Conservation (phyloP, 2,888 invertebrate species). For the Drosophila ezoana region DNA sequence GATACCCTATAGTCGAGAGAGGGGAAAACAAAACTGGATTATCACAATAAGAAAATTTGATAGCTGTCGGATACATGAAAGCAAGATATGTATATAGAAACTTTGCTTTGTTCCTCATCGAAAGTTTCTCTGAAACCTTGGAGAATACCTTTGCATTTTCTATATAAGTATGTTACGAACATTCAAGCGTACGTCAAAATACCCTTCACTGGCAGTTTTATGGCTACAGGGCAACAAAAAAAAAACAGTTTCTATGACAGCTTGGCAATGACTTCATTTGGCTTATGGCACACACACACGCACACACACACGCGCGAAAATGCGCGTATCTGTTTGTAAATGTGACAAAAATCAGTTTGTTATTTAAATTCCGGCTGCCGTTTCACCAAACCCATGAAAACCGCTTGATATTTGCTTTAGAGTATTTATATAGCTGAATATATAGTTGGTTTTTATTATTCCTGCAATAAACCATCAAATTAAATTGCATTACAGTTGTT, state of each 20-base stretch:
- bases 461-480: conserved; percentile 24
- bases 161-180: too few relatives aligned
- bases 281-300: conserved; percentile 15
- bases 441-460: conserved; percentile 13
- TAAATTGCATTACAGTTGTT: conserved; percentile 37
- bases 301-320: background rate
- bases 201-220: background rate
- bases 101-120: too few relatives aligned
- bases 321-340: conserved; percentile 9
- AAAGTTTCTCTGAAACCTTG: too few relatives aligned
- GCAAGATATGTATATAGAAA: too few relatives aligned
- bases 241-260: conserved; percentile 26
- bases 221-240: conserved; percentile 4
- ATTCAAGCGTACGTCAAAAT: background rate
- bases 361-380: conserved; percentile 29
- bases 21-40: background rate
- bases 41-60: background rate
- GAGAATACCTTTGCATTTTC: too few relatives aligned
- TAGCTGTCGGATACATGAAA: too few relatives aligned
- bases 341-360: conserved; percentile 56
- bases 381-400: conserved; percentile 31
- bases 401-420: conserved; percentile 14
- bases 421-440: conserved; percentile 5
- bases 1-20: conserved; percentile 1
- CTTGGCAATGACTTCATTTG: conserved; percentile 70